phyloP scores from a whole-genome alignment of 2,797 vertebrate species.

The Pachyuromys duprasi region DNA sequence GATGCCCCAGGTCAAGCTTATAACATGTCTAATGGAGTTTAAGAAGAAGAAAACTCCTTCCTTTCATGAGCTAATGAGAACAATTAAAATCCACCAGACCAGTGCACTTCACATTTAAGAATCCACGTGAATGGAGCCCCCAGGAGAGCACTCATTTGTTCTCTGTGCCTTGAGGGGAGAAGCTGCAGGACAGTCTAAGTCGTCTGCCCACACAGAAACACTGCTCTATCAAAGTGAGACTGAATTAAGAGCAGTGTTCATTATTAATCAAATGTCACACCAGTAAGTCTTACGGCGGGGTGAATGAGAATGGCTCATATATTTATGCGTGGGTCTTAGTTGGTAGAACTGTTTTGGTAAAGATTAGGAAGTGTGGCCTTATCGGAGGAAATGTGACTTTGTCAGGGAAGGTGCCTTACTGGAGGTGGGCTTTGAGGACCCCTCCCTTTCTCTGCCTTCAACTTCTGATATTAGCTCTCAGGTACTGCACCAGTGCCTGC shows the following conservation, averaged over 20 bases:
- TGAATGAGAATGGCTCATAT: not conserved
- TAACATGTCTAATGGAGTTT: conserved; percentile 2
- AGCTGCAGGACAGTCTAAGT: not conserved
- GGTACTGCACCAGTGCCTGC: not conserved
- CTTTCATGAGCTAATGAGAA: conserved; percentile 11
- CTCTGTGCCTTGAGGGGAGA: not conserved
- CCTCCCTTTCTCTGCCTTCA: not conserved
- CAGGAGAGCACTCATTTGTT: not conserved
- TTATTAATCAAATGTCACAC: conserved; percentile 44
- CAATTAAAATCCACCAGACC: conserved; percentile 10
- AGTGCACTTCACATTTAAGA: conserved; percentile 36
- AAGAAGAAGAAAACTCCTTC: conserved; percentile 11
- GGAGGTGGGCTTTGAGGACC: not conserved
- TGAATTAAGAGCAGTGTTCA: conserved; percentile 14
- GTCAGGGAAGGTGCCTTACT: not conserved
- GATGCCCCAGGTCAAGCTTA: not conserved
- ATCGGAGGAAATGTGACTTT: not conserved
- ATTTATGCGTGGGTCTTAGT: not conserved
- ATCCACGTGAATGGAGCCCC: not conserved
- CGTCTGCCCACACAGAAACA: not conserved
- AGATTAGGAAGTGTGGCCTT: not conserved
- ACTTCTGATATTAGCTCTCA: not conserved
- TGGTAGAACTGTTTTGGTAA: not conserved
- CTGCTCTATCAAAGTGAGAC: not conserved
- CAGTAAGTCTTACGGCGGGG: not conserved